Evolutionary conservation across 30 jellyfish, hydroid and myxozoan species (phyloP), one percentile per base, ranked within the genome.

Genomic region (Hydractinia echinata): DNA sequence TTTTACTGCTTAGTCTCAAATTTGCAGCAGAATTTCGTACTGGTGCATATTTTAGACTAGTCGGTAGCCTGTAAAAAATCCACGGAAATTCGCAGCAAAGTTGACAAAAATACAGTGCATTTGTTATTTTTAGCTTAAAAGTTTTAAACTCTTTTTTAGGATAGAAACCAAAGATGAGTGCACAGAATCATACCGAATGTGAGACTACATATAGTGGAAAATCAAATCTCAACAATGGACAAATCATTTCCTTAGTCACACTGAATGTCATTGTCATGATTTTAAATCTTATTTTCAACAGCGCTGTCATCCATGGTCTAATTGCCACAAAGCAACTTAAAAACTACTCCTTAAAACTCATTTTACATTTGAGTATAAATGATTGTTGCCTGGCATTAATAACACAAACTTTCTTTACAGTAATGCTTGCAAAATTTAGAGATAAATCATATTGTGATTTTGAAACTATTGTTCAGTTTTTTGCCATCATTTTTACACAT

Each of bases 401-500:
- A 15, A 11, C n/a, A 7, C 81, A 71, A 19, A n/a, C 60, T 19
- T 4, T 71, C 39, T 71, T 71, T 50, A 50, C 81, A 7, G 81
- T 71, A 8, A 71, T 71, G 81, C 55, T 71, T 39, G 55, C n/a
- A 5, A 19, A 71, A 3, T 71, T 71, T 19, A 5, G 5, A 48
- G 60, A 71, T 56, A 70, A 7, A 49, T 49, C 54, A 18, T 5
- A 7, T 50, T 71, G 81, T 19, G 61, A 30, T 50, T 71, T 71
- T 19, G 81, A 71, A 19, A 71, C n/a, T 54, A 48, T 71, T 9
- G 14, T 50, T 7, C 81, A 71, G n/a, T 71, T 71, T 71, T 71
- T 71, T 71, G 81, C 60, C n/a, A 71, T 71, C 30, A 0, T 71
- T 71, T 71, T 71, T n/a, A 71, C 81, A 1, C 81, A 71, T 58